These are phyloP conservation scores for Haliaeetus leucogaster DNA, from an alignment of 2,113 vertebrate genomes.

Conservation along the genomic window DNA sequence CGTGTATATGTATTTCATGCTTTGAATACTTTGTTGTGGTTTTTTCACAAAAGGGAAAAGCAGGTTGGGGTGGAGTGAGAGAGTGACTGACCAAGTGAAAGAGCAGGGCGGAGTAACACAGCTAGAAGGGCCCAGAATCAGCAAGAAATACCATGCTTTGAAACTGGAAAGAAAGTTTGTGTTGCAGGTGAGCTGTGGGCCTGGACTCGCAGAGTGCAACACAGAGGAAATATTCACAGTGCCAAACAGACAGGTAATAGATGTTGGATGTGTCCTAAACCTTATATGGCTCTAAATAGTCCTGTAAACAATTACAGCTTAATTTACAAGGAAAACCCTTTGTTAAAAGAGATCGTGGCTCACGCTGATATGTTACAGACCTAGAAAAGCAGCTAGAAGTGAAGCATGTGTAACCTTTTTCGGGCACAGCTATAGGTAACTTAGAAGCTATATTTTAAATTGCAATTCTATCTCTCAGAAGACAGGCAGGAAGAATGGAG, in stretches of 20 bases:
- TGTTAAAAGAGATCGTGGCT: not conserved
- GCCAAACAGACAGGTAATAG: not conserved
- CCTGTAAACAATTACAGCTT: not conserved
- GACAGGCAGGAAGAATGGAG: not conserved
- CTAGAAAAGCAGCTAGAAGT: not conserved
- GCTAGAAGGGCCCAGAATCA: not conserved
- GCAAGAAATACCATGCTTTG: not conserved
- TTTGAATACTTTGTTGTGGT: not conserved
- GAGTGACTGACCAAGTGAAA: not conserved
- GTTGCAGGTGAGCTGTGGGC: not conserved
- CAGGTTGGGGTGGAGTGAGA: not conserved
- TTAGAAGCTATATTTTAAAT: not conserved
- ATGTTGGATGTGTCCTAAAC: not conserved
- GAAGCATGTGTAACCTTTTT: not conserved
- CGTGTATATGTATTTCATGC: not conserved
- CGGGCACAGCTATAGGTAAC: not conserved
- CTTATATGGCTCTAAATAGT: not conserved
- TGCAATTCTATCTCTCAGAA: not conserved
- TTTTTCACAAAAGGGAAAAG: not conserved
- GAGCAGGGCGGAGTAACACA: not conserved
- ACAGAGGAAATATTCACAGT: not conserved
- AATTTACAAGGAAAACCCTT: not conserved
- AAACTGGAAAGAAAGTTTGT: not conserved
- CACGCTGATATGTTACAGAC: not conserved
- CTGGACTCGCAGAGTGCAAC: not conserved